A percentile compares a stretch with the other conserved stretches of the same genome.
phyloP scores from a whole-genome alignment of 2,113 vertebrate species.

The Oreochromis tanganicae region DNA sequence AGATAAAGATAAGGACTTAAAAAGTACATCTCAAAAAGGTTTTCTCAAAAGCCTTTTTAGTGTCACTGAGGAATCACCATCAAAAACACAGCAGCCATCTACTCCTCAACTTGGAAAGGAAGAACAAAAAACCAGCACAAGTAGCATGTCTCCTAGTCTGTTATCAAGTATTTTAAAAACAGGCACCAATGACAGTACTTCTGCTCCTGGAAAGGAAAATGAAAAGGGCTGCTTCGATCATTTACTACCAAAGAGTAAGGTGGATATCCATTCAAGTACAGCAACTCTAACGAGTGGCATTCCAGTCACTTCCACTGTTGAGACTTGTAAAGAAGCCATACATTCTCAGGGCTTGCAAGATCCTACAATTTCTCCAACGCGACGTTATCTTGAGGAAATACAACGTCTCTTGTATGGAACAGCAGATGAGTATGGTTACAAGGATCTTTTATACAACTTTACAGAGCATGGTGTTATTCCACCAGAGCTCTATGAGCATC shows the following conservation, averaged over 20 bases:
- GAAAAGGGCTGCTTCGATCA: conserved; percentile 39
- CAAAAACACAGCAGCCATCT: conserved; percentile 43
- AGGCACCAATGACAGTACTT: conserved; percentile 54
- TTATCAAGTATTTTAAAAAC: conserved; percentile 79
- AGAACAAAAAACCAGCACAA: conserved; percentile 42
- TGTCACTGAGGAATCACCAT: conserved; percentile 63
- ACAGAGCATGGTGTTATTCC: conserved; percentile 70
- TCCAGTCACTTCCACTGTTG: neutral
- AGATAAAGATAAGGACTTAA: conserved; percentile 46
- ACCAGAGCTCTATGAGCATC: conserved; percentile 72
- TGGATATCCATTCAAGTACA: conserved; percentile 9
- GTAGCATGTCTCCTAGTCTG: conserved; percentile 55
- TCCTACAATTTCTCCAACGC: conserved; percentile 53
- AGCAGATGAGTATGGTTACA: conserved; percentile 69
- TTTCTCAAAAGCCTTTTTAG: conserved; percentile 77
- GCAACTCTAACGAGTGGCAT: neutral
- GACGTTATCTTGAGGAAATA: conserved; percentile 68
- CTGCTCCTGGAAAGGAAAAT: conserved; percentile 52
- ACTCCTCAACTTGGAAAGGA: conserved; percentile 31
- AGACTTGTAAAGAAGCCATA: neutral
- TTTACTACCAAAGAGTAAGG: conserved; percentile 32
- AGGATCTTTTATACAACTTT: conserved; percentile 72
- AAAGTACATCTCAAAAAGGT: conserved; percentile 49
- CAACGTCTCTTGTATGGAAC: conserved; percentile 71
- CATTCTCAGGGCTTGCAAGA: conserved; percentile 21